Base-by-base conservation (phyloP, 2,888 invertebrate species). In the Drosophila kambysellisi region DNA sequence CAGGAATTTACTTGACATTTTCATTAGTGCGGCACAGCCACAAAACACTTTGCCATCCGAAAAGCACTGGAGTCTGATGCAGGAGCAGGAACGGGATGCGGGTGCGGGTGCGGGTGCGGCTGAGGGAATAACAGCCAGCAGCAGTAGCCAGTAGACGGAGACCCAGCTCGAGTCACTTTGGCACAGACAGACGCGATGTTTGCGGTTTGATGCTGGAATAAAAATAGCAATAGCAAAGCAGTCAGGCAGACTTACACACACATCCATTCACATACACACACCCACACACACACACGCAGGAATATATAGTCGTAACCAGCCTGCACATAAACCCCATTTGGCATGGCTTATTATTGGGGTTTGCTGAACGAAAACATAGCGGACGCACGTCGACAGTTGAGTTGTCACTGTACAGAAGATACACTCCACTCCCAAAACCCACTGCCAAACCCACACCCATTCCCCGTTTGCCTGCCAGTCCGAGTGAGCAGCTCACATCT, bases 1-100 rank as follows among this genome's bases (percentile, higher is more conserved):
- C 91, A 92, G 91, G 91, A 92, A 91, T 92, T 91, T 91, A 89
- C 91, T 91, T 92, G 91, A 92, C 91, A 91, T 91, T 91, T 92
- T 91, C 92, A 92, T 92, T 91, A 91, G 88, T 82, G 86, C 79
- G 72, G 76, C 82, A 80, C 87, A 84, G 88, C 82, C 88, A 82
- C 83, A 88, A 88, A 81, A 89, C 83, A 89, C 89, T 89, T 87
- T 85, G 84, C 84, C 82, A 74, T 63, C 65, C 35, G 20, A 39
- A 54, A 56, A 66, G 69, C 30, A 46, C 4, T 46, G 39, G 11
- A 33, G 30, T 4, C 33, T 20, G 20, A 12, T 20, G 12, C 46
- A 8, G 52, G 48, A 54, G 41, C 3, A 30, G 48, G 51, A 37
- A 37, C 37, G 46, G 59, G 20, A 48, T 33, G 33, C 37, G 46